A percentile compares a stretch with the other conserved stretches of the same genome.
Evolutionary conservation across 1,140 invertebrate genomes (phyloP).

Genomic region (Scaptomyza montana): DNA sequence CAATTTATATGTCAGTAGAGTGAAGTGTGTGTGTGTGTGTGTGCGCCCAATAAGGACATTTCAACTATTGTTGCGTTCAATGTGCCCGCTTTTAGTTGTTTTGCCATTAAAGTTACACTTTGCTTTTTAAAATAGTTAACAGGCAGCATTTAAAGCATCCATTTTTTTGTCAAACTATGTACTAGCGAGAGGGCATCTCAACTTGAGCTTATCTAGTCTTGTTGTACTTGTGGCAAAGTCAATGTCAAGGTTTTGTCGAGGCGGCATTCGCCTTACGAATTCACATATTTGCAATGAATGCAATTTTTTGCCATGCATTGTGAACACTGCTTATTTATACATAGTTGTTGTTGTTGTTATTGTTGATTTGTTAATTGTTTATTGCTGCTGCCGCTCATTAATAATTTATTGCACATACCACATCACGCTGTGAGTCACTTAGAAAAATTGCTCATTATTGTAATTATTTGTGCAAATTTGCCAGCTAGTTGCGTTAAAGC

Average conservation of each 20-base stretch:
- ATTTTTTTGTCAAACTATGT: not conserved
- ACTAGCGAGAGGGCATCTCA: not conserved
- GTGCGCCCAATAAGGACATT: conserved; percentile 58
- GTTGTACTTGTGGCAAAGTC: conserved; percentile 61
- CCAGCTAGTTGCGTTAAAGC: conserved; percentile 2
- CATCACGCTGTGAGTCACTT: conserved; percentile 53
- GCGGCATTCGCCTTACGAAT: conserved; percentile 13
- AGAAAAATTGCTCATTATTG: conserved; percentile 37
- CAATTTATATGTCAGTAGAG: conserved; percentile 18
- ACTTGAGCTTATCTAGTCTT: not conserved
- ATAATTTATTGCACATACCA: conserved; percentile 68
- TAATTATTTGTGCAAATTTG: conserved; percentile 21
- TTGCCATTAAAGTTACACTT: not conserved
- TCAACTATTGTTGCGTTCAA: conserved; percentile 44
- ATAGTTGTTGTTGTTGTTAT: conserved; percentile 1
- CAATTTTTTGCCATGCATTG: conserved; percentile 44
- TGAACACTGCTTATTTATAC: conserved; percentile 45
- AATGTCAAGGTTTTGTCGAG: conserved; percentile 68
- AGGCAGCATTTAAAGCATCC: not conserved
- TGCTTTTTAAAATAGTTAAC: not conserved
- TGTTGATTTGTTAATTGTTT: conserved; percentile 28
- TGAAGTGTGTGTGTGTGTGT: not conserved
- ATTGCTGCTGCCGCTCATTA: conserved; percentile 63
- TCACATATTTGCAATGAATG: conserved; percentile 52
- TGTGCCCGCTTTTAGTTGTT: not conserved